A percentile compares a stretch with the other conserved stretches of the same genome.
These are phyloP conservation scores for Eilema sororculum DNA, from an alignment of 2,888 invertebrate genomes.

Conservation along the genomic window DNA sequence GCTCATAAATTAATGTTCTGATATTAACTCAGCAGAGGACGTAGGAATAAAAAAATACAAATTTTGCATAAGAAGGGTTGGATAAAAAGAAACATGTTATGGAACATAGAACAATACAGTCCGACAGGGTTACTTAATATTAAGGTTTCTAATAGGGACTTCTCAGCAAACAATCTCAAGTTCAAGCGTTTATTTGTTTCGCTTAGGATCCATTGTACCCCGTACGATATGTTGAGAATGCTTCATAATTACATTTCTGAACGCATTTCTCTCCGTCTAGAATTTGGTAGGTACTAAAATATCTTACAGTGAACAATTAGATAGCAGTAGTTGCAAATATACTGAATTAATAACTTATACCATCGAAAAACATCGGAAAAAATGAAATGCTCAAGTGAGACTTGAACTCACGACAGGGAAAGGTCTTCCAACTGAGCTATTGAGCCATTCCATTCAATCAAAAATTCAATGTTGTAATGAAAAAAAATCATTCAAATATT, in stretches of 20 bases:
- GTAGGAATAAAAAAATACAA: too few species aligned
- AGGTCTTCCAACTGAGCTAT: too few species aligned
- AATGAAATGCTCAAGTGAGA: too few species aligned
- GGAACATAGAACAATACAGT: neutral
- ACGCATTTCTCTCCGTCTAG: slow-evolving; percentile 3
- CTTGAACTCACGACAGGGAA: too few species aligned
- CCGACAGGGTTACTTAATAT: neutral
- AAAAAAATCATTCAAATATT: too few species aligned
- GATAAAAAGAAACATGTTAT: neutral
- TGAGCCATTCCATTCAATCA: too few species aligned
- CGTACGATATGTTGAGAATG: slow-evolving; percentile 1
- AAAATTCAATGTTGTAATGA: too few species aligned
- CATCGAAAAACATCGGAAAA: too few species aligned
- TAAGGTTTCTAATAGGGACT: too few species aligned
- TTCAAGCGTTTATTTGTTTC: neutral
- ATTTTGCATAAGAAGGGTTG: neutral
- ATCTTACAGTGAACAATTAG: neutral
- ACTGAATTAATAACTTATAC: neutral
- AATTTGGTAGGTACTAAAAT: neutral
- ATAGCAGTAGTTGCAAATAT: neutral
- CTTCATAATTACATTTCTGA: slow-evolving; percentile 14
- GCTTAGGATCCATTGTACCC: neutral
- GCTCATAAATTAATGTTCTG: too few species aligned
- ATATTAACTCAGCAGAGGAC: too few species aligned
- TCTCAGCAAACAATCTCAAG: neutral